Base-by-base conservation (phyloP, 2,797 vertebrate species). In the Xiphophorus birchmanni region DNA sequence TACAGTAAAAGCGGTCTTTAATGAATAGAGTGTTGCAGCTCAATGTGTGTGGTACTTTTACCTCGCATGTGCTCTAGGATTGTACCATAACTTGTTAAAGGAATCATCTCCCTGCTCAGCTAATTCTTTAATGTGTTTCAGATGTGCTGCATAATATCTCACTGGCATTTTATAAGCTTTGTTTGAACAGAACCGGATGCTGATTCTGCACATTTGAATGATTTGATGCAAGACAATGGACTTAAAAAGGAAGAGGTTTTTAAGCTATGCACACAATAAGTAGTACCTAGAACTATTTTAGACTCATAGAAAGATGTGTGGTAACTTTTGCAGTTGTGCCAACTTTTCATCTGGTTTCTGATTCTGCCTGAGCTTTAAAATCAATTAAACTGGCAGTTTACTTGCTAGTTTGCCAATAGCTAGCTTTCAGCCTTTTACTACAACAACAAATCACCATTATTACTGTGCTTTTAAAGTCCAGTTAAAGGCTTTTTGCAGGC, bases 91-190 rank as follows among this genome's bases (percentile, higher is more conserved):
- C 40, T 78, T 18, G 69, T 74, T 77, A 87, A 78, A 1, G 32
- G 32, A 37, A 44, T 23, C 78, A 80, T 80, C 75, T 87, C 63
- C 74, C 72, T 48, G 80, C 82, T 84, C 18, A 0, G 79, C 60
- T 82, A 85, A 88, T 87, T 86, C 77, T 7, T 74, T 84, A 74
- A 87, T 84, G 72, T 4, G 42, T 89, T 83, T 84, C 86, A 90
- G 82, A 72, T 90, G 67, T 52, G 60, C 42, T 5, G 71, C 35
- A 8, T 5, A 47, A 29, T 72, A 75, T 80, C 67, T 78, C 4
- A 26, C 18, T 81, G 7, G 52, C 12, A n/a, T 26, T 89, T 86
- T 78, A 87, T 73, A 23, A 86, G 84, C 63, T 80, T 72, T 71
- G 47, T 77, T 78, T 40, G 73, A 40, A 56, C 6, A 29, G 35